A percentile compares a stretch with the other conserved stretches of the same genome.
phyloP scores from a whole-genome alignment of 2,797 vertebrate genomes.

The Hafferia zeledoni region DNA sequence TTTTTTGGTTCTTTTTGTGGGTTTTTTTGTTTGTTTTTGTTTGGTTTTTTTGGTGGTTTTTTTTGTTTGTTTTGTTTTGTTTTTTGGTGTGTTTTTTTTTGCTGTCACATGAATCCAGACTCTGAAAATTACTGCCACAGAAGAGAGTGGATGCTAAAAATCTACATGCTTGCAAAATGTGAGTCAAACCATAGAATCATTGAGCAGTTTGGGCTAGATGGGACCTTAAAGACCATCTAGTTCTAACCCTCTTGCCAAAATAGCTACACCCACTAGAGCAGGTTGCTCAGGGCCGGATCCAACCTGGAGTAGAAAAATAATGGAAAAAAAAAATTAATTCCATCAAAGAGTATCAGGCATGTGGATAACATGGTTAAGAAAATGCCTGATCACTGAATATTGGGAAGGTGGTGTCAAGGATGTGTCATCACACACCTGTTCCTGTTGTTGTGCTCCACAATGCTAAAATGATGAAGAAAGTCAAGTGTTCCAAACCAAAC shows the following conservation, averaged over 20 bases:
- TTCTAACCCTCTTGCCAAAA: neutral
- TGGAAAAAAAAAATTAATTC: neutral
- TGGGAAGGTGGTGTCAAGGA: neutral
- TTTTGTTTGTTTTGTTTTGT: too few species aligned
- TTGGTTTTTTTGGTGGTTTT: too few species aligned
- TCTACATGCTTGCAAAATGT: neutral
- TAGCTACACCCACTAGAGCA: neutral
- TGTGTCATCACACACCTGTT: neutral
- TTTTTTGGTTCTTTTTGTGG: too few species aligned
- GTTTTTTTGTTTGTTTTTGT: too few species aligned
- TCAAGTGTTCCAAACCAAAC: neutral
- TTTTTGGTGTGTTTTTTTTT: neutral
- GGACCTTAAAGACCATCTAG: neutral
- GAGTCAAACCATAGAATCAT: neutral
- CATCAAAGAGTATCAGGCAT: neutral
- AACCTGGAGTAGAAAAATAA: neutral
- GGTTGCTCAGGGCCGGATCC: neutral
- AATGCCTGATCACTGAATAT: neutral
- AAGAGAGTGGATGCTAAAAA: neutral
- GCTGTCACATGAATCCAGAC: neutral
- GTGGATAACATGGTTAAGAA: neutral
- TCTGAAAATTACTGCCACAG: neutral
- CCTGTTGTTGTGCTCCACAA: neutral
- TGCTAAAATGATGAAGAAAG: neutral
- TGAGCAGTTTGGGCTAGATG: neutral